Base-by-base conservation (phyloP, 2,797 vertebrate genomes). In the Pantherophis alleghaniensis region DNA sequence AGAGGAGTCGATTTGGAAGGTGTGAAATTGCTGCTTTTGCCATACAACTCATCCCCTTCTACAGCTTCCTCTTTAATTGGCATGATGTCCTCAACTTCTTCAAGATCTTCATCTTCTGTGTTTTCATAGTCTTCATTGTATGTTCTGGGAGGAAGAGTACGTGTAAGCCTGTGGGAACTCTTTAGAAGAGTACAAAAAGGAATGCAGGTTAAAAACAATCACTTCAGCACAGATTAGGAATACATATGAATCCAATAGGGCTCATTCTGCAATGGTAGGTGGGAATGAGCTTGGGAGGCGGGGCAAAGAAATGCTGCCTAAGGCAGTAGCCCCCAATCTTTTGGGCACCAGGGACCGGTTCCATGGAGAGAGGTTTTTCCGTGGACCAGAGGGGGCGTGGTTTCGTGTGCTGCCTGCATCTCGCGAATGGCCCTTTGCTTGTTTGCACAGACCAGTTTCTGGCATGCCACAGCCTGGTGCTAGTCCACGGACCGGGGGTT, bases 151-250 rank as follows among this genome's bases (percentile, higher is more conserved):
- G 97, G 98, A 96, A 96, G 97, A 96, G 98, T 98, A 95, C 97
- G 97, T 91, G 97, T 97, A 96, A 98, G 98, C 95, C 98, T 98
- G 95, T 98, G 98, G 95, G 98, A 98, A 95, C 98, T 98, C 99
- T 99, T 97, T 32, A 63, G 94, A 92, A 94, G 96, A 32, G 95
- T 92, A 94, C 61, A 87, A 66, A 86, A 94, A 96, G 96, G 13
- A 55, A 95, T 92, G 24, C 90, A 56, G 51, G 87, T 96, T 95
- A 97, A 69, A n/a, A 51, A 47, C 6, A 92, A 13, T 56, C 89
- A 63, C 60, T 92, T 79, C 66, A 88, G 1, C 92, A 83, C 63
- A 94, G 53, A 79, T 74, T 83, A 83, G 0, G 66, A 91, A 22
- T 83, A 59, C 0, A 51, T 7, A 51, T 53, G 51, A 53, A 9